Conservation (phyloP, 1,140 invertebrate species). For the Telenomus remus region DNA sequence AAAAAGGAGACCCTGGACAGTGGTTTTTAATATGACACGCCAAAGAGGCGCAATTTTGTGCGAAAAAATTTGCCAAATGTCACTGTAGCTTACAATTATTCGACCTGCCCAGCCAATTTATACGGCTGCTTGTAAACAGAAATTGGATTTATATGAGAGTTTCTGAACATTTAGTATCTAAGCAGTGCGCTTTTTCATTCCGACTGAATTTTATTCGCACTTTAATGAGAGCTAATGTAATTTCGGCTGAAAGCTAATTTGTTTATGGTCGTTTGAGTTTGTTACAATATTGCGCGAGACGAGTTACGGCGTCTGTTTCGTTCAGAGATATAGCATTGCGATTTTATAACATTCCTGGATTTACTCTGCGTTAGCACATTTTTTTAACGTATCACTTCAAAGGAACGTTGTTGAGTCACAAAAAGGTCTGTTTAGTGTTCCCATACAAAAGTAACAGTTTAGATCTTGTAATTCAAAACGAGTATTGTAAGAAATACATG, state of each 20-base stretch:
- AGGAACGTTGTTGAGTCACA: too few species aligned
- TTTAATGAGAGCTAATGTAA: constrained; percentile 17
- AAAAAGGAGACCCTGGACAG: neutral
- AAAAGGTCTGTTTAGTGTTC: too few species aligned
- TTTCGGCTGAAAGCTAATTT: constrained; percentile 18
- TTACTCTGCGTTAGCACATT: too few species aligned
- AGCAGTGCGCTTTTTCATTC: constrained; percentile 11
- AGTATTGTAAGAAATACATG: too few species aligned
- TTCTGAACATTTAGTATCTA: constrained; percentile 21
- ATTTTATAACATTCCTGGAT: neutral
- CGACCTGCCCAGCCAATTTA: constrained; percentile 26
- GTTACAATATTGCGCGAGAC: neutral
- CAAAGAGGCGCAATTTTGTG: neutral
- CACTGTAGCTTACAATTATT: constrained; percentile 23
- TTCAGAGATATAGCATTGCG: too few species aligned
- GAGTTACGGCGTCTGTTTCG: too few species aligned
- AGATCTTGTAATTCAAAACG: too few species aligned
- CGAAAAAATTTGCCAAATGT: too few species aligned
- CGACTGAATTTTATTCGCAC: constrained; percentile 14
- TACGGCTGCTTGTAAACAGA: constrained; percentile 22
- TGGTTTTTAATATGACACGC: constrained; percentile 17
- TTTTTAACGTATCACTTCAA: too few species aligned
- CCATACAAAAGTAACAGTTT: too few species aligned
- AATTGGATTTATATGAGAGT: constrained; percentile 39
- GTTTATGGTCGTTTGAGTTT: constrained; percentile 7